phyloP scores from a whole-genome alignment of 2,797 vertebrate genomes.

The Melanotaenia boesemani region DNA sequence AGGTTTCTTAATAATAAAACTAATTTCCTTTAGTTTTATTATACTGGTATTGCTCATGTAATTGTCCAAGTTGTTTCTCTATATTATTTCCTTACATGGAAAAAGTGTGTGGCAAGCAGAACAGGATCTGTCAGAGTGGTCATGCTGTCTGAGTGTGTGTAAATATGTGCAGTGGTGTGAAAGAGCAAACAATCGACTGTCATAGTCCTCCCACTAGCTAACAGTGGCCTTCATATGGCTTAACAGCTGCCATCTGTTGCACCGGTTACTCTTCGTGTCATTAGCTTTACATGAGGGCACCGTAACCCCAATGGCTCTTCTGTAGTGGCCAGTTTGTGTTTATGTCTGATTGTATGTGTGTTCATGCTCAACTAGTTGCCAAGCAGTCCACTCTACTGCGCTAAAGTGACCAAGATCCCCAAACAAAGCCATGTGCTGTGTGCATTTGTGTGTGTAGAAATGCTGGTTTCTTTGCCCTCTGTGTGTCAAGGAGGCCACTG shows the following conservation, averaged over 20 bases:
- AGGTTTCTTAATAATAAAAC: neutral
- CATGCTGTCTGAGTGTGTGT: slow-evolving; percentile 52
- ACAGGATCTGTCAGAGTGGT: slow-evolving; percentile 14
- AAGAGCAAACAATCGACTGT: slow-evolving; percentile 64
- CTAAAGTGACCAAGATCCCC: slow-evolving; percentile 56
- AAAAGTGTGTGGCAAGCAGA: slow-evolving; percentile 5
- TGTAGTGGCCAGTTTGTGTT: slow-evolving; percentile 29
- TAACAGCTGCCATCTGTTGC: slow-evolving; percentile 70
- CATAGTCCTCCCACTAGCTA: slow-evolving; percentile 38
- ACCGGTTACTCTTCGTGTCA: slow-evolving; percentile 58
- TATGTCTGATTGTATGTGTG: slow-evolving; percentile 10
- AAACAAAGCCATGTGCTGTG: slow-evolving; percentile 69
- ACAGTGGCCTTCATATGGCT: slow-evolving; percentile 60
- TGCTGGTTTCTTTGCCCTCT: slow-evolving; percentile 4
- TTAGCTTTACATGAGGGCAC: slow-evolving; percentile 67
- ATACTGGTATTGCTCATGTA: neutral
- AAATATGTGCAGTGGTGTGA: slow-evolving; percentile 65
- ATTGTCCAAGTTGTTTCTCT: neutral
- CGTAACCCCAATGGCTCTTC: slow-evolving; percentile 65
- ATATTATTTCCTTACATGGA: slow-evolving; percentile 33
- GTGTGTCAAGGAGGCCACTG: neutral
- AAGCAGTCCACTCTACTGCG: slow-evolving; percentile 56
- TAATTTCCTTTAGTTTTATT: neutral
- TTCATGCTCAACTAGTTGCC: slow-evolving; percentile 60
- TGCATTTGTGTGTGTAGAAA: slow-evolving; percentile 45